Conservation (phyloP, 2,888 invertebrate genomes). For the Scelioninae gen. 1 region DNA sequence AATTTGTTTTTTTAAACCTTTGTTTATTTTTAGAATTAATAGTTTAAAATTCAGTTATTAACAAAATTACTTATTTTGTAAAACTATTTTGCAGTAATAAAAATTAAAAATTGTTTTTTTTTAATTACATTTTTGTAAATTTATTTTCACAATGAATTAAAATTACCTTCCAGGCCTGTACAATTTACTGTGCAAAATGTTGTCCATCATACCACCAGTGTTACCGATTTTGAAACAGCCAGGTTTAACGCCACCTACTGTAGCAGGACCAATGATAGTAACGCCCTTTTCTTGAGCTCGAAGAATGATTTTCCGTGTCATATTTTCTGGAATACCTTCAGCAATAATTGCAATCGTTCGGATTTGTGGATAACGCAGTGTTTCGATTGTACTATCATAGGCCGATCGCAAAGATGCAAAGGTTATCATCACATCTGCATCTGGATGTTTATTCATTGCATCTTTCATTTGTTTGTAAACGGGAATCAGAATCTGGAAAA, state of each 20-base stretch:
- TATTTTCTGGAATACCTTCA: constrained; percentile 99
- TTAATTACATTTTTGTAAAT: no score
- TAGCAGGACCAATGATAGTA: constrained; percentile 96
- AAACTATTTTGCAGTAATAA: no score
- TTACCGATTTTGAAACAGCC: constrained; percentile 99
- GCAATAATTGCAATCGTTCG: constrained; percentile 99
- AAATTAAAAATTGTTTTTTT: no score
- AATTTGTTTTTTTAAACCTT: no score
- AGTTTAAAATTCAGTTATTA: no score
- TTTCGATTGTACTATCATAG: constrained; percentile 97
- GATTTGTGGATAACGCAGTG: constrained; percentile 96
- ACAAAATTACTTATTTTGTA: no score
- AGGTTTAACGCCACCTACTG: constrained; percentile 98
- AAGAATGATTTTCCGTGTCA: constrained; percentile 96
- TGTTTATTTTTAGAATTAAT: no score
- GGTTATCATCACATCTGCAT: constrained; percentile 97
- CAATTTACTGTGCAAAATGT: constrained; percentile 97
- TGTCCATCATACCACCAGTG: constrained; percentile 99
- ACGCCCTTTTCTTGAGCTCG: constrained; percentile 93
- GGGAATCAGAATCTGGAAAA: constrained; percentile 84
- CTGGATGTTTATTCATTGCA: constrained; percentile 97
- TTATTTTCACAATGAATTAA: not conserved
- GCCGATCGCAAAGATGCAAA: constrained; percentile 99
- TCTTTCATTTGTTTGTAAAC: constrained; percentile 99
- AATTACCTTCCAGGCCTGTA: constrained; percentile 94